Percentiles rank a stretch among this genome's conserved stretches.
Evolutionary conservation across 2,888 invertebrate genomes (phyloP).

Genomic region (Hermaeophaga mercurialis): DNA sequence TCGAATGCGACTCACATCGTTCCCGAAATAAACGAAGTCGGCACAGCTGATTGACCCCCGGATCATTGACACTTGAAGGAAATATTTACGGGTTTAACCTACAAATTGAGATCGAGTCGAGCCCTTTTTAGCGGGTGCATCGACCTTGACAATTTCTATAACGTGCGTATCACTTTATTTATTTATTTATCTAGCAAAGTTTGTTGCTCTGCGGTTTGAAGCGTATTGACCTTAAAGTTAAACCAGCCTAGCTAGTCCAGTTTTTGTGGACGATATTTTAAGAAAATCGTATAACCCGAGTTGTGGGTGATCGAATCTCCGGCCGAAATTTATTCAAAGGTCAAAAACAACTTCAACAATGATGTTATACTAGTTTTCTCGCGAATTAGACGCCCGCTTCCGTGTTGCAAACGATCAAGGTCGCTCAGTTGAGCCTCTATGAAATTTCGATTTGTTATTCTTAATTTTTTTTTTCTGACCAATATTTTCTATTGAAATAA

Average conservation of each 20-base stretch:
- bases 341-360: constrained; percentile 1
- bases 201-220: constrained; percentile 35
- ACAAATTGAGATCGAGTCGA: constrained; percentile 36
- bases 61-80: constrained; percentile 53
- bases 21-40: constrained; percentile 48
- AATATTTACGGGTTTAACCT: constrained; percentile 39
- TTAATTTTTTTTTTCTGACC: constrained; percentile 28
- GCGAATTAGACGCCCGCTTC: constrained; percentile 42
- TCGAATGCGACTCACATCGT: constrained; percentile 51
- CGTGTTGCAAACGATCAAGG: constrained; percentile 54
- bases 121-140: constrained; percentile 24
- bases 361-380: constrained; percentile 12
- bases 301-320: not conserved
- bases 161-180: constrained; percentile 27
- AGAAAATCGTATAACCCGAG: constrained; percentile 12
- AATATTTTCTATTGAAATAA: constrained; percentile 17
- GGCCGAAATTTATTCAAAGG: constrained; percentile 8
- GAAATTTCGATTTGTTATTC: constrained; percentile 41
- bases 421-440: constrained; percentile 50
- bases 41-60: constrained; percentile 41
- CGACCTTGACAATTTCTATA: constrained; percentile 25
- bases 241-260: constrained; percentile 30
- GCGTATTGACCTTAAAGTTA: constrained; percentile 35
- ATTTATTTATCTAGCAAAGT: constrained; percentile 33
- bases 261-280: constrained; percentile 29